Percentiles rank a stretch among this genome's conserved stretches.
Conservation (phyloP, 2,113 vertebrate genomes). For the Bubo blakistoni region DNA sequence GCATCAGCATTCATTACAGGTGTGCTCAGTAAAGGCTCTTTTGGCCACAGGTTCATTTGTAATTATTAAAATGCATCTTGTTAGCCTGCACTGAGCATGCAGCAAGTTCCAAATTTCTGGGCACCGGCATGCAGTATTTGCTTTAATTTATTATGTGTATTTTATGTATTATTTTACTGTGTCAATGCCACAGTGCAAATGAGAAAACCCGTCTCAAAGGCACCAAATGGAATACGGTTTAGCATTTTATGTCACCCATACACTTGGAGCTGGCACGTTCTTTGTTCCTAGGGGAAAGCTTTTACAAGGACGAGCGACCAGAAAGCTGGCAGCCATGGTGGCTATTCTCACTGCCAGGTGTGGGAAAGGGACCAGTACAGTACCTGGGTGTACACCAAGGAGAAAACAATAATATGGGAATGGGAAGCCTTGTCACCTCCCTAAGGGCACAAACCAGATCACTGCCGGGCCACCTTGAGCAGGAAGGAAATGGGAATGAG, state of each 20-base stretch:
- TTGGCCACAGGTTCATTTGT: constrained; percentile 14
- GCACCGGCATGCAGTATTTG: neutral
- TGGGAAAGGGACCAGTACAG: neutral
- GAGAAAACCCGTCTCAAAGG: neutral
- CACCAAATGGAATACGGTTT: neutral
- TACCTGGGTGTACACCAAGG: neutral
- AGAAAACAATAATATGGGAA: neutral
- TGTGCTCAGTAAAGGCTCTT: constrained; percentile 12
- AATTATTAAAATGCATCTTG: constrained; percentile 42
- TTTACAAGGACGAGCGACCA: neutral
- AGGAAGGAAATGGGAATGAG: neutral
- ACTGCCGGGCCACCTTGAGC: neutral
- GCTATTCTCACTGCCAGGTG: neutral
- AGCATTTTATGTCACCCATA: neutral
- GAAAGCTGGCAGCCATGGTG: neutral
- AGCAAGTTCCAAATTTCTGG: neutral
- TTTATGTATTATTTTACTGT: neutral
- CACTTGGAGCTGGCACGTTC: neutral
- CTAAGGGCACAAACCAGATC: neutral
- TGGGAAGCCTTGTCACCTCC: too few species aligned
- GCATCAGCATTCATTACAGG: constrained; percentile 44
- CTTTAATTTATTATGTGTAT: neutral
- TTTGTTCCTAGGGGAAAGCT: neutral
- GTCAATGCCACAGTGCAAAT: neutral
- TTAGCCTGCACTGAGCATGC: neutral